Conservation (phyloP, 1,140 invertebrate genomes). For the Leptoteleia sp. region DNA sequence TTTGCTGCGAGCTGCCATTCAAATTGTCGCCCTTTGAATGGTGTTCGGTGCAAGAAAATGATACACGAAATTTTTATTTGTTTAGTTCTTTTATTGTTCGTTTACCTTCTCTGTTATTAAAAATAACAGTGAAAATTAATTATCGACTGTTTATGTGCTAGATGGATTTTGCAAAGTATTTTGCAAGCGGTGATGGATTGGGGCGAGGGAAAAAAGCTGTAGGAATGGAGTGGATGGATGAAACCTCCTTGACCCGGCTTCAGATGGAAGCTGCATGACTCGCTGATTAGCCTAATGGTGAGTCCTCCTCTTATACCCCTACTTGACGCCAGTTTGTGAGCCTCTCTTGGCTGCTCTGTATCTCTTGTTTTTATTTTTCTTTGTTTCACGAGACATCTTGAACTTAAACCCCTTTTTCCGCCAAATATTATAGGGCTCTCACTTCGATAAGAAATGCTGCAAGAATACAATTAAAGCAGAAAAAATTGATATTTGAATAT, state of each 20-base stretch:
- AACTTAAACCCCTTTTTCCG: slow-evolving; percentile 50
- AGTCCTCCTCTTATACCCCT: slow-evolving; percentile 75
- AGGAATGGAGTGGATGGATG: slow-evolving; percentile 70
- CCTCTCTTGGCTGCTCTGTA: slow-evolving; percentile 44
- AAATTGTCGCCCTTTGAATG: background rate
- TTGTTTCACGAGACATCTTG: slow-evolving; percentile 49
- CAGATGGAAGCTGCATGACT: slow-evolving; percentile 72
- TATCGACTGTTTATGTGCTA: slow-evolving; percentile 24
- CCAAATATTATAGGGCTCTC: slow-evolving; percentile 66
- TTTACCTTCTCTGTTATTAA: background rate
- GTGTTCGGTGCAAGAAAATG: no score
- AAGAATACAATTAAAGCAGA: slow-evolving; percentile 71
- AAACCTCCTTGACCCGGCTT: slow-evolving; percentile 75
- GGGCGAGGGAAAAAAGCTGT: slow-evolving; percentile 33
- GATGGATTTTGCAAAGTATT: slow-evolving; percentile 4
- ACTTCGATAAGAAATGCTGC: slow-evolving; percentile 75
- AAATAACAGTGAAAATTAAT: no score
- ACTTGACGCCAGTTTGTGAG: slow-evolving; percentile 78
- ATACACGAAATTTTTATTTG: no score
- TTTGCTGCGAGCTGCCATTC: no score
- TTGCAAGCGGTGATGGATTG: background rate
- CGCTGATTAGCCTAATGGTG: slow-evolving; percentile 80
- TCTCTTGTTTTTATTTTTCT: slow-evolving; percentile 45
- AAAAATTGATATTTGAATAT: slow-evolving; percentile 70
- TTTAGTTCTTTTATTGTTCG: no score